Evolutionary conservation across 2,113 vertebrate species (phyloP).

Genomic region (Theristicus caerulescens): DNA sequence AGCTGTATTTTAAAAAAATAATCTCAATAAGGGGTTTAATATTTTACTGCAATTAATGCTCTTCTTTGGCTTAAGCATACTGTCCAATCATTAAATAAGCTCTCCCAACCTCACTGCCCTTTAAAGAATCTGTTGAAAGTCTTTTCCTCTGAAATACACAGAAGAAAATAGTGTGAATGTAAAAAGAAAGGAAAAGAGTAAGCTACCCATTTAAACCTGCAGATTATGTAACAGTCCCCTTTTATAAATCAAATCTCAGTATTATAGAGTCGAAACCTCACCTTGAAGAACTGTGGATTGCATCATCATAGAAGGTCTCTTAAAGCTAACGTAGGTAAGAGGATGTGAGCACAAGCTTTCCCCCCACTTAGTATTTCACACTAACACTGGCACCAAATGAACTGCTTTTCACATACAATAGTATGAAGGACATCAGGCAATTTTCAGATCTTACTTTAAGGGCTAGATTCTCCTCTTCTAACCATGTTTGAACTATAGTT

Average conservation of each 20-base stretch:
- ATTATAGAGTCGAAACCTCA: neutral
- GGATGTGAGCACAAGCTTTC: neutral
- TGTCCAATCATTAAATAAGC: conserved; percentile 50
- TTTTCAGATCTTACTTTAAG: neutral
- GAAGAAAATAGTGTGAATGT: neutral
- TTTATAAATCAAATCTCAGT: neutral
- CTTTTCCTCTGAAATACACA: neutral
- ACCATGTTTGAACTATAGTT: neutral
- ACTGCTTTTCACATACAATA: neutral
- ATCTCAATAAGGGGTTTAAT: conserved; percentile 59
- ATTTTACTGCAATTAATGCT: conserved; percentile 62
- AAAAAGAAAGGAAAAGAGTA: neutral
- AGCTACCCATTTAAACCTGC: neutral
- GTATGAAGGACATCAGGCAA: neutral
- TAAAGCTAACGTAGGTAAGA: neutral
- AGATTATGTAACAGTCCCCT: neutral
- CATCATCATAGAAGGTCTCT: neutral
- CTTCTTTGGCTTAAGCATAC: conserved; percentile 38
- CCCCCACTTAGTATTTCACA: neutral
- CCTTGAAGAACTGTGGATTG: neutral
- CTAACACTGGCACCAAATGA: neutral
- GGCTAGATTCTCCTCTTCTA: neutral
- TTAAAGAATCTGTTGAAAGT: conserved; percentile 40
- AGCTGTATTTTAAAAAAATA: conserved; percentile 30
- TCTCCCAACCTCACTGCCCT: conserved; percentile 43